phyloP scores from a whole-genome alignment of 1,140 invertebrate genomes.

The Pseudobourletiella spinata region DNA sequence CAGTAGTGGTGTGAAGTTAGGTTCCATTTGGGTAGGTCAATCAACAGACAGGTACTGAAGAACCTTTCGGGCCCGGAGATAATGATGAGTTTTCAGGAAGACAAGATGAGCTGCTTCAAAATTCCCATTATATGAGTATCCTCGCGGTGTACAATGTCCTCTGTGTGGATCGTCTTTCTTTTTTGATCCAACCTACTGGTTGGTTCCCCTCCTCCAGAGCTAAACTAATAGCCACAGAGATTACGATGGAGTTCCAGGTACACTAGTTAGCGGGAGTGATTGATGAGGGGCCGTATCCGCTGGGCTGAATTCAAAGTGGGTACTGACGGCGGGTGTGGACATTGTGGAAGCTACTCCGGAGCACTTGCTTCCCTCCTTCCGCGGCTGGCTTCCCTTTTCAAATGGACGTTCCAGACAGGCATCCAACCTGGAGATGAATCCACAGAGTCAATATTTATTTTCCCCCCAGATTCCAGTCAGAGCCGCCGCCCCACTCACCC shows the following conservation, averaged over 20 bases:
- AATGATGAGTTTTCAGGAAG: too few species aligned
- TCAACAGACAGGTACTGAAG: too few species aligned
- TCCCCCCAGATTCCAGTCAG: neutral
- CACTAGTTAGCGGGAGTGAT: conserved; percentile 12
- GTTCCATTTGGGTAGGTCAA: too few species aligned
- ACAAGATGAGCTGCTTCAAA: too few species aligned
- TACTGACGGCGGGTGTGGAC: neutral
- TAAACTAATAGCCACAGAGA: too few species aligned
- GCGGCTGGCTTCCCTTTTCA: conserved; percentile 14
- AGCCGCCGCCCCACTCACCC: neutral
- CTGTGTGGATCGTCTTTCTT: too few species aligned
- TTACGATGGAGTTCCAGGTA: conserved; percentile 34
- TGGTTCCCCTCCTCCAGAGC: too few species aligned
- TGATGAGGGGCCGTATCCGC: conserved; percentile 16
- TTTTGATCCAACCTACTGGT: too few species aligned
- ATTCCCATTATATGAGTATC: too few species aligned
- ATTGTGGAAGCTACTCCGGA: neutral
- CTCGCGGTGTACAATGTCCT: too few species aligned
- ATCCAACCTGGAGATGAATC: conserved; percentile 15
- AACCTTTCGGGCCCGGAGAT: too few species aligned
- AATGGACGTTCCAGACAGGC: conserved; percentile 25
- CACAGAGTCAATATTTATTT: neutral
- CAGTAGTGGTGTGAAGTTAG: too few species aligned
- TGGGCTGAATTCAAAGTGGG: conserved; percentile 15
- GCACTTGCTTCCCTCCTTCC: neutral